These are phyloP conservation scores for Halcyon senegalensis DNA, from an alignment of 2,113 vertebrate species.

Conservation along the genomic window DNA sequence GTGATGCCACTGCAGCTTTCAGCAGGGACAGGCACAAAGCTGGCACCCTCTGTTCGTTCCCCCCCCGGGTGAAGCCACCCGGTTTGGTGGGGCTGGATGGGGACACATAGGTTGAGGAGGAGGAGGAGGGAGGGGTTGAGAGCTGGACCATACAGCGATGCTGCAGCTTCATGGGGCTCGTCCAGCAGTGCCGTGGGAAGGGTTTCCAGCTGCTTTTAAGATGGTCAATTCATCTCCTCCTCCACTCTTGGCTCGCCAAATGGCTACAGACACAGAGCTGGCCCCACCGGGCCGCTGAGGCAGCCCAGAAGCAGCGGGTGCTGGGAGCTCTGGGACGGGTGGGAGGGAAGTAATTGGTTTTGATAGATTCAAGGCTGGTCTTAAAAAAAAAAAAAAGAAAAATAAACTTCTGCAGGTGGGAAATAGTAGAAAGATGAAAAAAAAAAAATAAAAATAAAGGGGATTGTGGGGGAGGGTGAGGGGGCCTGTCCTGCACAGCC, in stretches of 20 bases:
- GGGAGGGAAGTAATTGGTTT: neutral
- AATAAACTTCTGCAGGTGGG: conserved; percentile 3
- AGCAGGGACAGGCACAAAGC: neutral
- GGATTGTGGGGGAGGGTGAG: no score
- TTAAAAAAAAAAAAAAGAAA: conserved; percentile 23
- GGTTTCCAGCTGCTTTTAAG: conserved; percentile 40
- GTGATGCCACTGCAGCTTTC: neutral
- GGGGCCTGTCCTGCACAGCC: neutral
- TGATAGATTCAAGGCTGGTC: neutral
- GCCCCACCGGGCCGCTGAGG: neutral
- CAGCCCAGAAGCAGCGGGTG: neutral
- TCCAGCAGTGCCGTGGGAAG: neutral
- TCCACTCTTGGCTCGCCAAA: conserved; percentile 17
- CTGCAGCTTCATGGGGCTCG: accelerated
- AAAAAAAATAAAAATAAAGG: neutral
- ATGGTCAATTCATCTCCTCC: conserved; percentile 7
- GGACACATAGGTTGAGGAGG: neutral
- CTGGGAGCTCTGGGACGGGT: neutral
- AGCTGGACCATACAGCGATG: accelerated
- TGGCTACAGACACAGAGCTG: neutral
- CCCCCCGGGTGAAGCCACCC: neutral
- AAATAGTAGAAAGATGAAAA: neutral
- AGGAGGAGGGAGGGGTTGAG: neutral
- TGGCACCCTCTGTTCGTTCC: neutral
- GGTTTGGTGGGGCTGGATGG: neutral